Base-by-base conservation (phyloP, 2,888 invertebrate species). In the Drosophila nr. perissopoda region DNA sequence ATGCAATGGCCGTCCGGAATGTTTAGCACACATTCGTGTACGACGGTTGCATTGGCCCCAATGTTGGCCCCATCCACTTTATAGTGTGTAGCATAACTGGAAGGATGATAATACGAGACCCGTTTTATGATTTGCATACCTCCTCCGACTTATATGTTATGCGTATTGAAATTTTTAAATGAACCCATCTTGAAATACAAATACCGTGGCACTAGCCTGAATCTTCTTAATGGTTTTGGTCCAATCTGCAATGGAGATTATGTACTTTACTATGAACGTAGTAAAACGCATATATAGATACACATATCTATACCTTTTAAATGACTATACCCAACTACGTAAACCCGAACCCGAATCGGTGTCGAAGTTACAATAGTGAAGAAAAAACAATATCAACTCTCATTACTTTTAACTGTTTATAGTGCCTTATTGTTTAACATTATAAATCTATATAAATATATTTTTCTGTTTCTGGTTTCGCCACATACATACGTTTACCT, bases 241-340 rank as follows among this genome's bases (percentile, higher is more conserved):
- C 92, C 92, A 93, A 92, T 92, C 92, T 92, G 92, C 92, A 85
- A 92, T 93, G 92, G 92, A 92, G 90, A 92, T 92, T 92, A 92
- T 92, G 92, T 92, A 92, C 92, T 92, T 92, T 92, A 92, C 92
- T 92, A 92, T 92, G 92, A 92, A 92, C 91, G 92, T 89, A 90
- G 87, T 88, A 88, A 90, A 90, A 86, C 77, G 84, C 89, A 90
- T 83, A 85, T 58, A 65, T 48, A 54, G 54, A 51, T 51, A 67
- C 60, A 67, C 67, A 61, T 67, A 33, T 52, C 27, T 48, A 54
- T 54, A 38, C 18, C 18, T 53, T 11, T 27, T 27, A 51, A 60
- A 51, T 11, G 57, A 54, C 60, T 57, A 58, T 57, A 59, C 59
- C 34, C 54, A 56, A 46, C 27, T 56, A 54, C 52, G 42, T 18